Evolutionary conservation across 2,113 vertebrate species (phyloP), one percentile per base, ranked within the genome.

Genomic region (Alexandromys fortis): DNA sequence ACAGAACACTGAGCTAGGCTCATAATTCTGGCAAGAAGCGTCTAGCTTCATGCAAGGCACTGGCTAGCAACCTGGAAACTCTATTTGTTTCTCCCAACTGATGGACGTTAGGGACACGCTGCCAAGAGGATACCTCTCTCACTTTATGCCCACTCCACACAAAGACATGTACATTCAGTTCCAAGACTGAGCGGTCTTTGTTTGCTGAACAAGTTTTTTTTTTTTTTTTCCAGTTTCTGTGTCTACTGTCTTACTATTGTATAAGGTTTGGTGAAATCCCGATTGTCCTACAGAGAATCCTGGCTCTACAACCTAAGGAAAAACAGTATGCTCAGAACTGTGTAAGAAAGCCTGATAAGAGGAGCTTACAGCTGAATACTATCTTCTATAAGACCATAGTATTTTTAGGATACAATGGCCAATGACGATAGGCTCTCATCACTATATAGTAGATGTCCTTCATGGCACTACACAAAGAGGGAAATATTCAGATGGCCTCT

Each of bases 1-100:
- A 96, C 86, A 89, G 91, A 97, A 93, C 81, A 75, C 85, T 86
- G 86, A 86, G 21, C 65, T 86, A 79, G 93, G 63, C 88, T 89
- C 88, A 45, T 70, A 76, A 92, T 91, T 92, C 67, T n/a, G 24
- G n/a, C 93, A 11, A 49, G 55, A 95, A 78, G 73, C 89, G 49
- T 24, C 76, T 90, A 52, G 76, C 47, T 94, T 79, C 70, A 88
- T 11, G 42, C n/a, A 67, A 85, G 42, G 22, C 73, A 47, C 70
- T 26, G 22, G 49, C 67, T 90, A 47, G 52, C 26, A 82, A 73
- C 35, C 58, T 38, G 1, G 0, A 68, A 68, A 58, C 58, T 55
- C 14, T 26, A 78, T 72, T 79, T 91, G 75, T 90, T 91, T 93
- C 63, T 82, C 45, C 55, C 55, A 75, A 78, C 61, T 82, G 33